These are phyloP conservation scores for Platysternon megacephalum DNA, from an alignment of 2,113 vertebrate species.

Conservation along the genomic window DNA sequence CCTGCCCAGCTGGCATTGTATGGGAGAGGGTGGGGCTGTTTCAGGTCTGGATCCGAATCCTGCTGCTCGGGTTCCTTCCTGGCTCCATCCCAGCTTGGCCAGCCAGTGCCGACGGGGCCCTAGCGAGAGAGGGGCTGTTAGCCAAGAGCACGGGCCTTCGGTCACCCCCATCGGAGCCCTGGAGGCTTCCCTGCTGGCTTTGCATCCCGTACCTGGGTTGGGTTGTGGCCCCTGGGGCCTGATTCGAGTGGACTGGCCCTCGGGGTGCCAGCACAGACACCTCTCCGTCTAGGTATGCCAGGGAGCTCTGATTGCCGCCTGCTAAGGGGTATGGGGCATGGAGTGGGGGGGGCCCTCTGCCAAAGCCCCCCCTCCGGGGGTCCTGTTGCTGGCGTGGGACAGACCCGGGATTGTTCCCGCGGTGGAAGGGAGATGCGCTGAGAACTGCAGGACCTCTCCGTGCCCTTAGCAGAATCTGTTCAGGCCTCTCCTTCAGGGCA, in stretches of 20 bases:
- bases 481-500: neutral
- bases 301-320: neutral
- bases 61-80: neutral
- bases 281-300: too few species aligned
- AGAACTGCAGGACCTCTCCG: neutral
- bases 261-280: neutral
- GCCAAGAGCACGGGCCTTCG: too few species aligned
- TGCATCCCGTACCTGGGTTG: too few species aligned
- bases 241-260: neutral
- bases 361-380: neutral
- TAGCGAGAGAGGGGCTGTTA: too few species aligned
- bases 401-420: neutral
- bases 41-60: neutral
- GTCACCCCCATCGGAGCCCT: too few species aligned
- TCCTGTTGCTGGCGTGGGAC: neutral
- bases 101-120: too few species aligned
- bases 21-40: neutral
- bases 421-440: neutral
- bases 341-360: neutral
- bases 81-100: neutral
- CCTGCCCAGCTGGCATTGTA: neutral
- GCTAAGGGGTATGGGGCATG: neutral
- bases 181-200: too few species aligned
- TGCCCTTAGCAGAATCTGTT: neutral
- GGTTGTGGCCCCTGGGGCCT: too few species aligned